Percentiles rank a stretch among this genome's conserved stretches.
These are phyloP conservation scores for Tachina grossa DNA, from an alignment of 2,888 invertebrate species.

Conservation along the genomic window DNA sequence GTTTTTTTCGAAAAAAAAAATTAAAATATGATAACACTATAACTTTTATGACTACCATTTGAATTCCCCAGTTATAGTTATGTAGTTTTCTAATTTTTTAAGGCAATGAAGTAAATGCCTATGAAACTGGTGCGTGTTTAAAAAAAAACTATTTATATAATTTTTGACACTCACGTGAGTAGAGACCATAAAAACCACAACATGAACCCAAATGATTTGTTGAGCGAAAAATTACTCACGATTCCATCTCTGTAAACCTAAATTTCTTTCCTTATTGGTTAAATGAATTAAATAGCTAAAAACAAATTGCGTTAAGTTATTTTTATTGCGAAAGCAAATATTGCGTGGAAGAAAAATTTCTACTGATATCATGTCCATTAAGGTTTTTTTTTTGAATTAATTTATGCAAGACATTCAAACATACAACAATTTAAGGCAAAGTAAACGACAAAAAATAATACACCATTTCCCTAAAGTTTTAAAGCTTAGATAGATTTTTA, in stretches of 20 bases:
- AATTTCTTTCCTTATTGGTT: not conserved
- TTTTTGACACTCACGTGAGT: too few species aligned
- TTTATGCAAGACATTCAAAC: constrained; percentile 72
- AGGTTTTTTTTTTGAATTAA: constrained; percentile 69
- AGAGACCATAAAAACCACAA: too few species aligned
- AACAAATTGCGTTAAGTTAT: constrained; percentile 53
- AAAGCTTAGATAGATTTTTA: too few species aligned
- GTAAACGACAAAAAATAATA: not conserved
- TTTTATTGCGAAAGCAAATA: constrained; percentile 42
- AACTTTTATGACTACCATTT: too few species aligned
- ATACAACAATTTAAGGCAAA: constrained; percentile 18
- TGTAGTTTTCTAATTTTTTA: too few species aligned
- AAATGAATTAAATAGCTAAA: not conserved
- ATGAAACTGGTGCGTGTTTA: not conserved
- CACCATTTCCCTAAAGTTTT: constrained; percentile 37
- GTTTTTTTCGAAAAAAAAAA: too few species aligned
- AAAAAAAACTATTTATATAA: too few species aligned
- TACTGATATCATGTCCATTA: constrained; percentile 73
- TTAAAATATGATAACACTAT: too few species aligned
- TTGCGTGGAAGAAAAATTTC: constrained; percentile 59
- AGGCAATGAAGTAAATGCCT: not conserved
- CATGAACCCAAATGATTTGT: too few species aligned
- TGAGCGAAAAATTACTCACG: not conserved
- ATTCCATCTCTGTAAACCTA: not conserved
- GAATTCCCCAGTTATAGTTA: too few species aligned